A percentile compares a stretch with the other conserved stretches of the same genome.
These are phyloP conservation scores for Callipepla californica DNA, from an alignment of 2,113 vertebrate species.

Conservation along the genomic window DNA sequence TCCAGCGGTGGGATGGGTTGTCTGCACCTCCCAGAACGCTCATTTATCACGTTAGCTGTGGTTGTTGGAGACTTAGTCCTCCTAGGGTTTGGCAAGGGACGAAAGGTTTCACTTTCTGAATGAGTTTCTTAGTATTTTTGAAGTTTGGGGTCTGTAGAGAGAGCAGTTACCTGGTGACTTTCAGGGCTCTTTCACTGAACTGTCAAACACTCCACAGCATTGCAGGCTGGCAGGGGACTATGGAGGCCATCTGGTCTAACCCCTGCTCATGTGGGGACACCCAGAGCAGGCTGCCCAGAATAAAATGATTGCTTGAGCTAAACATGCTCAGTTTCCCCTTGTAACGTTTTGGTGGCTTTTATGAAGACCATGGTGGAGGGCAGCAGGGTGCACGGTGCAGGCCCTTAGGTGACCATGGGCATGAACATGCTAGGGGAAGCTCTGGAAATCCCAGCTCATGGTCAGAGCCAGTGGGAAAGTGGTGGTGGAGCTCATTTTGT, in stretches of 20 bases:
- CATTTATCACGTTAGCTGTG: slow-evolving; percentile 14
- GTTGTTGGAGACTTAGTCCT: not conserved
- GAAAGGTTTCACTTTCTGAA: not conserved
- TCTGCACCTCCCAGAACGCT: not conserved
- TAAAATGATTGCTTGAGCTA: slow-evolving; percentile 30
- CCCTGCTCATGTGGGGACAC: not conserved
- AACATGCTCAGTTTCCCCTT: slow-evolving; percentile 27
- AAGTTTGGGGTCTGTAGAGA: slow-evolving; percentile 5
- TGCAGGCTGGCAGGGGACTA: not conserved
- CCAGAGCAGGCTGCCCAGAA: not conserved
- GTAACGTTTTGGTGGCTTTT: slow-evolving; percentile 34
- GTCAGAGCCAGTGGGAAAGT: not conserved
- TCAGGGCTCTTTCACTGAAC: not conserved
- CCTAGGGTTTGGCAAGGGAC: not conserved
- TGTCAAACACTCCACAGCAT: not conserved
- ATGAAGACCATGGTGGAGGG: slow-evolving; percentile 65
- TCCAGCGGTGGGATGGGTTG: not conserved
- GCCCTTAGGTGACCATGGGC: slow-evolving; percentile 53
- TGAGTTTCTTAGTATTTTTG: slow-evolving; percentile 33
- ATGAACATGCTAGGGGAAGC: slow-evolving; percentile 40
- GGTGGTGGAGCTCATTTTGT: not conserved
- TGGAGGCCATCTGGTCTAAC: not conserved
- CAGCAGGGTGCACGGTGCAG: slow-evolving; percentile 73
- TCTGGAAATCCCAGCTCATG: slow-evolving; percentile 35
- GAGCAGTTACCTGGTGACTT: not conserved